Evolutionary conservation across 2,113 vertebrate genomes (phyloP).

Genomic region (Equus quagga): DNA sequence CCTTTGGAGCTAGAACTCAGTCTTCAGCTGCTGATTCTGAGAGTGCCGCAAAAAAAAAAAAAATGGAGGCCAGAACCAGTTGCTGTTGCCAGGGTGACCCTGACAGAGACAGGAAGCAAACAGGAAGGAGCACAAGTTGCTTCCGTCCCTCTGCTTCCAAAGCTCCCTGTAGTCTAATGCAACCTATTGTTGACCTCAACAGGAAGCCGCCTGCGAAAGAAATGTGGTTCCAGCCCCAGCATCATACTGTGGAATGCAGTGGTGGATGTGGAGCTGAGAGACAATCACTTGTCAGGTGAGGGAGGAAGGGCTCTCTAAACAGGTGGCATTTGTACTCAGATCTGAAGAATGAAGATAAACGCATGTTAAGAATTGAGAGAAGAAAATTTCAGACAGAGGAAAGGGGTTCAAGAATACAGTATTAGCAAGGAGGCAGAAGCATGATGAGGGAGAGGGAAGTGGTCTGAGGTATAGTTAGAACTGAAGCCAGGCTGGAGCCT

Average conservation of each 20-base stretch:
- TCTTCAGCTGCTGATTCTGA: not conserved
- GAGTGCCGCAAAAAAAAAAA: not conserved
- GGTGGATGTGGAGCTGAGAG: not conserved
- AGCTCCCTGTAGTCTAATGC: not conserved
- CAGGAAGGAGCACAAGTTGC: not conserved
- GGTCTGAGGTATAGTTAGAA: not conserved
- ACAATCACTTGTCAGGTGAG: not conserved
- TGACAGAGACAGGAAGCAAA: conserved; percentile 19
- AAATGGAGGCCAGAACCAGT: not conserved
- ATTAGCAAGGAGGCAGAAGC: not conserved
- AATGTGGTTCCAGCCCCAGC: not conserved
- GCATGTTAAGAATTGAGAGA: not conserved
- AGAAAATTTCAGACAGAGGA: not conserved
- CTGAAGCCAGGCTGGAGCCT: not conserved
- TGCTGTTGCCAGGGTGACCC: conserved; percentile 45
- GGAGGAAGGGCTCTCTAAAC: not conserved
- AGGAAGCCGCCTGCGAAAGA: not conserved
- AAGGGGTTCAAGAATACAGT: not conserved
- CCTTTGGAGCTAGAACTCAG: not conserved
- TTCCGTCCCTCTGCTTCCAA: not conserved
- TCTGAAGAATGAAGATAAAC: conserved; percentile 41
- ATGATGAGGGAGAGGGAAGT: not conserved
- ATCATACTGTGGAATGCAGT: not conserved
- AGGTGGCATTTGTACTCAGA: not conserved
- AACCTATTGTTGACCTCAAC: not conserved